Base-by-base conservation (phyloP, 2,113 vertebrate species). In the Sceloporus undulatus region DNA sequence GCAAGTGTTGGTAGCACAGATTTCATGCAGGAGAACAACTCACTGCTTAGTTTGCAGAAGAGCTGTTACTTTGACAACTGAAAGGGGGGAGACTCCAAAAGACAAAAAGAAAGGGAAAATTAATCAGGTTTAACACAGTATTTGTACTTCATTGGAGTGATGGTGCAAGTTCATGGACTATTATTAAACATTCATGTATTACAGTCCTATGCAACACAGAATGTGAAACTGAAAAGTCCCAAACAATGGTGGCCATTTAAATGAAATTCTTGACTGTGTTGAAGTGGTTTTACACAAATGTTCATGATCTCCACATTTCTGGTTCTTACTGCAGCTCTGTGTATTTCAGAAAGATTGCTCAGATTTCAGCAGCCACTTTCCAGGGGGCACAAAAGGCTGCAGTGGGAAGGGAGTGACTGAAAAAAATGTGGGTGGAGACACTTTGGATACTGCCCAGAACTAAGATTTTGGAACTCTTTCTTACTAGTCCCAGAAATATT, bases 21-120 rank as follows among this genome's bases (percentile, higher is more conserved):
- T 13, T 1, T 79, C 6, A 38, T 40, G 13, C 80, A 40, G 42
- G 74, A 83, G 2, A 77, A 14, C 59, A 59, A 76, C 29, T 11
- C 18, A 11, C 80, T 11, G 14, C 13, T 29, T 6, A 8, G 7
- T 0, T 0, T 0, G 27, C 1, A 84, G 48, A 91, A 25, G 48
- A 87, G 66, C 9, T 92, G 25, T 66, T 89, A 86, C 66, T 65
- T 11, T 81, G 87, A 48, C 48, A 78, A 25, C 40, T 38, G 42
- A n/a, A 21, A 54, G 74, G 48, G 9, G 79, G 14, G 54, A 77
- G 65, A 42, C 34, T 59, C 40, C n/a, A 48, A 48, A 65, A 54
- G 65, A 13, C 0, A 0, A 0, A 14, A 5, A 18, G 0, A 81
- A 42, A 87, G 9, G 56, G 13, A 23, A 23, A 62, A 82, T 29